These are phyloP conservation scores for Irena cyanogastra DNA, from an alignment of 2,113 vertebrate genomes.

Conservation along the genomic window DNA sequence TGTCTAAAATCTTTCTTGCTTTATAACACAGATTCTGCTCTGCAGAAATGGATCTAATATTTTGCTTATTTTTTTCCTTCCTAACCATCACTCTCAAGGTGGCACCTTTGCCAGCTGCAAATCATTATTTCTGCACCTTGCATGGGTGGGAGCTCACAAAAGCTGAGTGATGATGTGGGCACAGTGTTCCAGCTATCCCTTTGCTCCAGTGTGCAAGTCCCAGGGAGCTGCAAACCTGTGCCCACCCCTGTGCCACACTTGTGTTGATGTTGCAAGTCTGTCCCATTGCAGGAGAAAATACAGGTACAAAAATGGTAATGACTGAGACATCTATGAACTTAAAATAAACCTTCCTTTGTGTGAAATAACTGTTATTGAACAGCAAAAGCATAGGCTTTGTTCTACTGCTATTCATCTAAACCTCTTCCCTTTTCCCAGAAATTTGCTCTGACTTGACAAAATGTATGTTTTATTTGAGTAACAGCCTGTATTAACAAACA, in stretches of 20 bases:
- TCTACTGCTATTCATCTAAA: not conserved
- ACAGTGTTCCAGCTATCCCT: not conserved
- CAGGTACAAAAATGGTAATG: not conserved
- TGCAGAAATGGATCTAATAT: not conserved
- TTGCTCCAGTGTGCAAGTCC: not conserved
- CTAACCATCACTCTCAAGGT: not conserved
- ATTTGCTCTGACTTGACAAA: not conserved
- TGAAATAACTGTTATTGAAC: not conserved
- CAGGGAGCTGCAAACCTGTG: not conserved
- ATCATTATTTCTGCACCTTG: not conserved
- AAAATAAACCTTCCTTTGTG: not conserved
- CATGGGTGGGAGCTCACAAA: not conserved
- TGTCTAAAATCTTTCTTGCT: not conserved
- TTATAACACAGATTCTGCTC: not conserved
- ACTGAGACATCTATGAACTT: not conserved
- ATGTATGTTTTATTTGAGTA: not conserved
- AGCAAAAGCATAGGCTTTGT: not conserved
- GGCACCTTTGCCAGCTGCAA: not conserved
- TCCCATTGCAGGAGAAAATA: not conserved
- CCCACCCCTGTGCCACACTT: not conserved
- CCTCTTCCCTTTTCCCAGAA: not conserved
- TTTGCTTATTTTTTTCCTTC: not conserved
- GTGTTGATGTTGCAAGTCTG: not conserved
- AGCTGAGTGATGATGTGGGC: not conserved
- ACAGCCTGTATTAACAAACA: conserved; percentile 28